Evolutionary conservation across 2,888 invertebrate species (phyloP), one percentile per base, ranked within the genome.

Genomic region (Caenorhabditis afra): DNA sequence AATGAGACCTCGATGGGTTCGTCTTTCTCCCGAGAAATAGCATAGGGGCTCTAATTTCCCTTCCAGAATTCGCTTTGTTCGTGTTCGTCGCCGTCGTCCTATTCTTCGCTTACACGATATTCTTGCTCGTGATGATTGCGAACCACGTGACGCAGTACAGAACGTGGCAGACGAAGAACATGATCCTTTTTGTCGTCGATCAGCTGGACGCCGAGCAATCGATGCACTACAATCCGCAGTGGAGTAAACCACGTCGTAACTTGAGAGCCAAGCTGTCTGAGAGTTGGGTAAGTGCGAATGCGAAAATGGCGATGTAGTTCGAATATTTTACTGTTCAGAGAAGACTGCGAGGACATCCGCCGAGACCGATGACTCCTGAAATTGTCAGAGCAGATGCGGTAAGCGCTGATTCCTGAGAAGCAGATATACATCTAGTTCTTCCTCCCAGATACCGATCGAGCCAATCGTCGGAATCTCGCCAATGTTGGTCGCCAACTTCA

Each of bases 191-290:
- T 52, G 81, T 82, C 14, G 68, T 82, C n/a, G 82, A 82, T 35
- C 81, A 81, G 41, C 61, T 82, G 29, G 78, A 80, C 44, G 61
- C 73, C 20, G 82, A 82, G 20, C 70, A 68, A 11, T 82, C 81
- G 22, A 29, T 76, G 20, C 81, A 74, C 20, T 82, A 68, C 58
- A 82, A 79, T 58, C 67, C 62, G 16, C 62, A 67, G 8, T 62
- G 57, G 49, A 29, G 29, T 7, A 68, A 49, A n/a, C 62, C 49
- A 18, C 47, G 49, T 16, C 52, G 14, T n/a, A 41, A 29, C 7
- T 35, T 18, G 23, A 53, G n/a, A 14, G 8, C 18, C 0, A 65
- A 65, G 39, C 14, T 65, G 0, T 23, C 52, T 4, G 18, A 37
- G 29, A 12, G 23, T 12, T 23, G 14, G 50, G 64, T 50, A 7